phyloP scores from a whole-genome alignment of 2,888 invertebrate genomes.

The Clunio marinus region DNA sequence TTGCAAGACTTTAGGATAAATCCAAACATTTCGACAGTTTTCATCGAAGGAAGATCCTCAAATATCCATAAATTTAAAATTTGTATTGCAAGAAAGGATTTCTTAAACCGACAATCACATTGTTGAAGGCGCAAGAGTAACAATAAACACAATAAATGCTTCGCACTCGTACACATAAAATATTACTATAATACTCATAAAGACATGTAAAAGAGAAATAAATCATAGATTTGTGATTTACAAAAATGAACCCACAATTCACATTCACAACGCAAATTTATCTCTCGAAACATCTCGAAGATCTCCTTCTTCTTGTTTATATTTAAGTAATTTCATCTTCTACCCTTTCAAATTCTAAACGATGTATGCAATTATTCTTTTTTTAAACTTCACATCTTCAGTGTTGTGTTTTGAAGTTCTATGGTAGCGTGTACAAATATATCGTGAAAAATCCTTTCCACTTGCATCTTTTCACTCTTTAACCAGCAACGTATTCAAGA shows the following conservation, averaged over 20 bases:
- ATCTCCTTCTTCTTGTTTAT: neutral
- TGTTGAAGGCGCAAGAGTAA: neutral
- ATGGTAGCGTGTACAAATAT: neutral
- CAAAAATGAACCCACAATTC: conserved; percentile 23
- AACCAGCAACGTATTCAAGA: neutral
- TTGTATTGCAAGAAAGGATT: neutral
- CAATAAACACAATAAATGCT: conserved; percentile 25
- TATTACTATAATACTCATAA: conserved; percentile 35
- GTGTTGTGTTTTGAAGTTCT: neutral
- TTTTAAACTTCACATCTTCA: neutral
- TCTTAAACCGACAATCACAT: neutral
- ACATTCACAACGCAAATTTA: neutral
- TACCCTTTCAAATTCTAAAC: neutral
- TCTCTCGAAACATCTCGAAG: neutral
- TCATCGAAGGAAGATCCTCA: neutral
- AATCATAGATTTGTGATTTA: conserved; percentile 37
- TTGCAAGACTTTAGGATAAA: conserved; percentile 24
- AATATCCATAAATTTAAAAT: conserved; percentile 23
- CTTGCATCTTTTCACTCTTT: neutral
- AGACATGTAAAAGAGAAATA: conserved; percentile 38
- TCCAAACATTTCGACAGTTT: conserved; percentile 28
- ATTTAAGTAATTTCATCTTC: neutral
- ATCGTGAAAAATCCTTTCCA: neutral
- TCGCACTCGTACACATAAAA: conserved; percentile 21
- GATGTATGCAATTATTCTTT: neutral